Percentiles rank a stretch among this genome's conserved stretches.
These are phyloP conservation scores for Pyrrhura leucotis DNA, from an alignment of 2,797 vertebrate genomes.

Conservation along the genomic window DNA sequence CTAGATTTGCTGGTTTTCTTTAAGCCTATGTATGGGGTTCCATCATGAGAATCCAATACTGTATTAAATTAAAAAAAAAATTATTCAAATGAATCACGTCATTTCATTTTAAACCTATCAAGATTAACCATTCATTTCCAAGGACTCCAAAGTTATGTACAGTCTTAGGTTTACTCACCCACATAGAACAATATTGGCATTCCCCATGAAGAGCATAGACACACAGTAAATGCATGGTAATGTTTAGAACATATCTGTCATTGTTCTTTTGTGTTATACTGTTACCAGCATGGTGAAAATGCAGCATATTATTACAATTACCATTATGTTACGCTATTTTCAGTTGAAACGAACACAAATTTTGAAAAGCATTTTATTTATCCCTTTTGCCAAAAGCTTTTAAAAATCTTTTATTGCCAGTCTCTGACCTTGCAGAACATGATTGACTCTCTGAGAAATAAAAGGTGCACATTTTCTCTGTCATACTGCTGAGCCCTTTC, in stretches of 20 bases:
- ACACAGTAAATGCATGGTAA: neutral
- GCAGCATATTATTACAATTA: neutral
- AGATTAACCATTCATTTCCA: neutral
- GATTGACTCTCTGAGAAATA: neutral
- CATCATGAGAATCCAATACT: neutral
- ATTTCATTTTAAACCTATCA: neutral
- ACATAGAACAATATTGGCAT: neutral
- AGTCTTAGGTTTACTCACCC: neutral
- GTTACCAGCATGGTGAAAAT: neutral
- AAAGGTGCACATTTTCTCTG: neutral
- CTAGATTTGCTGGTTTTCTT: neutral
- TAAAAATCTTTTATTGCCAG: neutral
- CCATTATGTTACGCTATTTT: neutral
- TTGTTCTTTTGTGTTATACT: neutral
- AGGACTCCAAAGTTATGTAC: neutral
- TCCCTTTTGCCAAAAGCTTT: neutral
- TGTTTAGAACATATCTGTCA: neutral
- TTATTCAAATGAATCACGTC: neutral
- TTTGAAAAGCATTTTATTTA: conserved; percentile 21
- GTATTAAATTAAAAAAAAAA: neutral
- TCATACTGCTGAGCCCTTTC: neutral
- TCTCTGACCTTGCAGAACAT: neutral
- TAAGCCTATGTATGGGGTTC: neutral
- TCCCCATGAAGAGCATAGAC: neutral
- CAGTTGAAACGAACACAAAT: neutral